Evolutionary conservation across 2,888 invertebrate genomes (phyloP), one percentile per base, ranked within the genome.

Genomic region (Drosophila acutilabella): DNA sequence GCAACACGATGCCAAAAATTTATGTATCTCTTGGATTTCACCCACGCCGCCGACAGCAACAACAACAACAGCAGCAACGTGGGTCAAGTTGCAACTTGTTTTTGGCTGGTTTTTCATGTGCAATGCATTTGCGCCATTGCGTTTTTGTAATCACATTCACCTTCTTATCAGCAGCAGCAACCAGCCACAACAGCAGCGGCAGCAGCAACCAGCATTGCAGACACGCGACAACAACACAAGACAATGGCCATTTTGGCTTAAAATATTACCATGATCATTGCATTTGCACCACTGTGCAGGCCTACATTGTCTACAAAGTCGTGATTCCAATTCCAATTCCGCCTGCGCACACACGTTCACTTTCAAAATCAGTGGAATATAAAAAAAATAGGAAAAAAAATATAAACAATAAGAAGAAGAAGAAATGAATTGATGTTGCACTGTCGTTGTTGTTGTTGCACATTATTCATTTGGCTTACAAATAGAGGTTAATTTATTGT

Each of bases 351-450:
- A 81, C 64, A 81, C 84, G 80, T 90, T 90, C 90, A 88, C 89
- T 90, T 90, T 90, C 90, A 88, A 90, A 90, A 89, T 89, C 89
- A 88, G 84, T 88, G 90, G 89, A 90, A 89, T 89, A 36, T 13
- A 36, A 36, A 36, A 36, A 58, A 51, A 58, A 40, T 20, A 40
- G 36, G 6, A 30, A 8, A 20, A 38, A 48, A 36, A 38, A 52
- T 30, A 54, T 50, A 41, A 44, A 44, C 44, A 50, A 48, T 16
- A 56, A 54, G 48, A 51, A 67, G 40, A 59, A 20, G 20, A 20
- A 66, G 57, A 42, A 64, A 67, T 68, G 75, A 69, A 75, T 72
- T 78, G 70, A 70, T 62, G 71, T 75, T 67, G 74, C 68, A 68
- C 62, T 65, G 72, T 71, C 73, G 76, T 54, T 70, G 68, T 60